These are phyloP conservation scores for Geophilus truncorum DNA, from an alignment of 2,888 invertebrate genomes.

Conservation along the genomic window DNA sequence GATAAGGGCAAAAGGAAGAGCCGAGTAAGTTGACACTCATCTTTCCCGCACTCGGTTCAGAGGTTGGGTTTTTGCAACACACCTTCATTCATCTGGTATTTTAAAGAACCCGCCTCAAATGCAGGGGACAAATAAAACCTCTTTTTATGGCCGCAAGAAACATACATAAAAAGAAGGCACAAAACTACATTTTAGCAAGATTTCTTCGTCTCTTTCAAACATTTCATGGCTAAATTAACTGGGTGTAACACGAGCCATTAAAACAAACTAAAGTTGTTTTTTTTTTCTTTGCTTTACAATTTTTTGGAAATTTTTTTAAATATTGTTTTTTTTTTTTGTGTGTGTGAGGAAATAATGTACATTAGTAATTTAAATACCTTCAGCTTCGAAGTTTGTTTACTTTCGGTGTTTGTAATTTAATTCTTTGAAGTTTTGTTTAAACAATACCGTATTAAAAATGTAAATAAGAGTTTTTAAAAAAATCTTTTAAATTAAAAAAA, in stretches of 20 bases:
- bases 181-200: background rate
- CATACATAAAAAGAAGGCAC: background rate
- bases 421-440: background rate
- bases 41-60: background rate
- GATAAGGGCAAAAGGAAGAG: background rate
- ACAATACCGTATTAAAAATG: too few relatives aligned
- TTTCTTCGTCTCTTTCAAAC: background rate
- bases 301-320: background rate
- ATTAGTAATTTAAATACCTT: too few relatives aligned
- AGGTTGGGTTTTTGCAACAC: background rate
- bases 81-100: background rate
- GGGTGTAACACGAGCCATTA: background rate
- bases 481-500: too few relatives aligned
- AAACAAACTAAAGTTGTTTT: background rate
- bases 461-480: too few relatives aligned
- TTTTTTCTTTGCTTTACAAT: background rate
- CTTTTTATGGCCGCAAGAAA: background rate
- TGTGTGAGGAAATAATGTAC: too few relatives aligned
- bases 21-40: slow-evolving; percentile 8
- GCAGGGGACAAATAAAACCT: background rate
- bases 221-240: slow-evolving; percentile 11
- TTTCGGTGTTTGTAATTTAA: background rate
- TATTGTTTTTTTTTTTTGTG: too few relatives aligned
- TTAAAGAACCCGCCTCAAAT: background rate
- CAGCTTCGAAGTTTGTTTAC: too few relatives aligned